Conservation (phyloP, 2,888 invertebrate genomes). For the Perizoma affinitatum region DNA sequence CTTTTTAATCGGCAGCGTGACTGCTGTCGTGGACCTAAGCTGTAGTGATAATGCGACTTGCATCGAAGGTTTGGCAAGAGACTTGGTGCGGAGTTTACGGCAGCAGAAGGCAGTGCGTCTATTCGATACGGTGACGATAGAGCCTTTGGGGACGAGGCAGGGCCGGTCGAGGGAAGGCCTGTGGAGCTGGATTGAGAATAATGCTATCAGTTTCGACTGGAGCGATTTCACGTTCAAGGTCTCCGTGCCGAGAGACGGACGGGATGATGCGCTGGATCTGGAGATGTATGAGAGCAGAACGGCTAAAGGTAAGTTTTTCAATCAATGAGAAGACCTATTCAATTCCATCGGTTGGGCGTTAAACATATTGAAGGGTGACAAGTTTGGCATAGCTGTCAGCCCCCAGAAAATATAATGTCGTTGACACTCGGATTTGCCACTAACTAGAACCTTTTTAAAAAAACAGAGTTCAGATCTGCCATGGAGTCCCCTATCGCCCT, state of each 20-base stretch:
- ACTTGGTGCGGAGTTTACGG: conserved; percentile 78
- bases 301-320: conserved; percentile 64
- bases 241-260: conserved; percentile 72
- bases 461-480: too few species aligned
- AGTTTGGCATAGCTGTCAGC: too few species aligned
- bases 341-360: too few species aligned
- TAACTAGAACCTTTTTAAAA: too few species aligned
- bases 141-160: conserved; percentile 72
- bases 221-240: conserved; percentile 80
- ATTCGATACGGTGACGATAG: conserved; percentile 82
- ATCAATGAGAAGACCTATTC: too few species aligned
- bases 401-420: too few species aligned
- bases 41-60: conserved; percentile 87
- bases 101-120: conserved; percentile 80
- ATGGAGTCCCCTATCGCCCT: too few species aligned
- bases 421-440: too few species aligned
- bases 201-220: conserved; percentile 83
- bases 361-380: too few species aligned
- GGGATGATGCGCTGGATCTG: conserved; percentile 73
- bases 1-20: conserved; percentile 61
- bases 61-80: conserved; percentile 77
- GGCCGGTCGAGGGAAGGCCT: conserved; percentile 69
- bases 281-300: conserved; percentile 75
- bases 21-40: conserved; percentile 67
- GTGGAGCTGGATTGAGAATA: conserved; percentile 74